Evolutionary conservation across 2,888 invertebrate species (phyloP).

Genomic region (Iphiclides podalirius): DNA sequence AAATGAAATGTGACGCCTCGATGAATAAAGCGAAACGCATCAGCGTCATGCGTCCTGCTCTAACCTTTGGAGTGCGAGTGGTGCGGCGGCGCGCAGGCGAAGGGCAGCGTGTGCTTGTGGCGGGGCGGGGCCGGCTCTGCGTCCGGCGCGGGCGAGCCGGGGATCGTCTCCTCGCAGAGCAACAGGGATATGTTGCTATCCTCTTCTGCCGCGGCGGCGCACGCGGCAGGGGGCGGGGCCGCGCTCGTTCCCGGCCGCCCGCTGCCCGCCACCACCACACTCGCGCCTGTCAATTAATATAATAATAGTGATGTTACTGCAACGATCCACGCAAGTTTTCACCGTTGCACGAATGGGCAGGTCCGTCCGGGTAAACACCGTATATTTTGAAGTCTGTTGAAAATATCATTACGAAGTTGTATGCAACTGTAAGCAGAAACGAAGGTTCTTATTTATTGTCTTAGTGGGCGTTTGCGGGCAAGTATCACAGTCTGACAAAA

Average conservation of each 20-base stretch:
- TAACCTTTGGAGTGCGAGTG: slow-evolving; percentile 32
- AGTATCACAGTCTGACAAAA: too few species aligned
- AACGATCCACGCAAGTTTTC: too few species aligned
- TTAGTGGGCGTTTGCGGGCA: too few species aligned
- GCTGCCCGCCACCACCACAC: slow-evolving; percentile 53
- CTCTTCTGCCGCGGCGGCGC: slow-evolving; percentile 48
- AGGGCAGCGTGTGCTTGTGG: slow-evolving; percentile 83
- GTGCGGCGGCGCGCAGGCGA: slow-evolving; percentile 83
- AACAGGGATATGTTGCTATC: slow-evolving; percentile 87
- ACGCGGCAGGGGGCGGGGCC: slow-evolving; percentile 23
- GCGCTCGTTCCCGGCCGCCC: slow-evolving; percentile 22
- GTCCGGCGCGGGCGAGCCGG: slow-evolving; percentile 91
- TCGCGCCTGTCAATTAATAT: slow-evolving; percentile 42
- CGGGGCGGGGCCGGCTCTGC: slow-evolving; percentile 73
- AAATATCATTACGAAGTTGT: too few species aligned
- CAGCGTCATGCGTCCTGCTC: too few species aligned
- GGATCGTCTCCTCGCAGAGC: slow-evolving; percentile 94
- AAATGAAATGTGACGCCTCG: too few species aligned
- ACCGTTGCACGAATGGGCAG: too few species aligned
- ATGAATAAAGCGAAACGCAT: too few species aligned
- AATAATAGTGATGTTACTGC: not conserved
- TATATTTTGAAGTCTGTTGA: too few species aligned
- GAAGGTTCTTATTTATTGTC: too few species aligned
- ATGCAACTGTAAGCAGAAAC: too few species aligned
- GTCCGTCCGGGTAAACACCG: too few species aligned